A percentile compares a stretch with the other conserved stretches of the same genome.
Evolutionary conservation across 2,113 vertebrate species (phyloP).

Genomic region (Rhabdomys dilectus): DNA sequence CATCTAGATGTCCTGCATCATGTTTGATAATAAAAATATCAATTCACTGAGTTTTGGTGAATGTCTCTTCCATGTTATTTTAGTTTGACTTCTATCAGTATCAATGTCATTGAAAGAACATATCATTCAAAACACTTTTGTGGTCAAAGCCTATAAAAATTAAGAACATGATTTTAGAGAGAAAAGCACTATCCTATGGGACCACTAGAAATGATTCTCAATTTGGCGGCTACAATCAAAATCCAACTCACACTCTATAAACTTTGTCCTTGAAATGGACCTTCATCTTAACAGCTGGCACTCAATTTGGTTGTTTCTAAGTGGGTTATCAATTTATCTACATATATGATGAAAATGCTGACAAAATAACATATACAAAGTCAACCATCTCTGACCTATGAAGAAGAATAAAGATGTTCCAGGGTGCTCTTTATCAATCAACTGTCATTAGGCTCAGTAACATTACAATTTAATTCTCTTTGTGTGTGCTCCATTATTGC

Average conservation of each 20-base stretch:
- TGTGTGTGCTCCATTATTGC: neutral
- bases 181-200: neutral
- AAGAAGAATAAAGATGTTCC: neutral
- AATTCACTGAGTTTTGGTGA: neutral
- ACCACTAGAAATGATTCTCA: constrained; percentile 25
- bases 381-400: neutral
- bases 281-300: constrained; percentile 51
- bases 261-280: constrained; percentile 39
- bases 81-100: neutral
- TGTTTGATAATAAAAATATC: neutral
- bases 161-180: constrained; percentile 22
- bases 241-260: constrained; percentile 40
- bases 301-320: constrained; percentile 51
- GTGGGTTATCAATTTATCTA: constrained; percentile 17
- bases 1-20: neutral
- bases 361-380: neutral
- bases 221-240: constrained; percentile 48
- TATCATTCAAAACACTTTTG: constrained; percentile 24
- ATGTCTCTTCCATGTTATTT: neutral
- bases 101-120: neutral
- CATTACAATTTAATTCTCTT: neutral
- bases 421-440: neutral
- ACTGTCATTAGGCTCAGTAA: neutral
- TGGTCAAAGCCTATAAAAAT: neutral
- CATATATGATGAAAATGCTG: constrained; percentile 45